Base-by-base conservation (phyloP, 2,888 invertebrate species). In the Orchesella flavescens region DNA sequence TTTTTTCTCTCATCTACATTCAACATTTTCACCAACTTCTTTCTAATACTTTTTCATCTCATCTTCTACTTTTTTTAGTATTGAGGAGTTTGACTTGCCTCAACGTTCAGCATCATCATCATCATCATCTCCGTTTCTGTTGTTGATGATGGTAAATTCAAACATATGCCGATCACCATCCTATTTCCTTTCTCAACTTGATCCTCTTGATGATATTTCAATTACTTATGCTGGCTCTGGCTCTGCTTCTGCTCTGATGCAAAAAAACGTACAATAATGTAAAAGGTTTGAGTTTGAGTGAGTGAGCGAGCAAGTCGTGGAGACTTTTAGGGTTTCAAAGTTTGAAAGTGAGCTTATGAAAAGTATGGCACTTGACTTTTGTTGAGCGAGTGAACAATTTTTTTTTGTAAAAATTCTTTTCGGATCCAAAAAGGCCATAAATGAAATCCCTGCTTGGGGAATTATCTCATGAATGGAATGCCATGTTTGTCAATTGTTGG, bases 401-500 rank as follows among this genome's bases (percentile, higher is more conserved):
- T 68, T 46, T 15, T 68, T 68, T 71, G 55, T 57, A 19, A 19
- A 71, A 53, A 69, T 46, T 49, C 68, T 74, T 68, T 49, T 19
- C 17, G 19, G 53, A 66, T 73, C 68, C 73, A 46, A 63, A 15
- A 65, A 55, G 68, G 72, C 68, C 81, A 81, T 81, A 74, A 81
- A 69, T 23, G 66, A 13, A 75, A 81, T 68, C 80, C 80, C n/a
- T 66, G 72, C 44, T 72, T 72, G 19, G n/a, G 46, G 79, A 72
- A 63, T 44, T 71, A 49, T 19, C n/a, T 53, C 23, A 24, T 19
- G 13, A 53, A 17, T 44, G 66, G 68, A 66, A 80, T 73, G 80
- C 61, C 15, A 21, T 80, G 80, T 81, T 75, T 81, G 81, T 81
- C 81, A 81, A 74, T 55, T 74, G 44, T 69, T 23, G 81, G 74